Conservation (phyloP, 2,888 invertebrate genomes). For the Sphecodes monilicornis region DNA sequence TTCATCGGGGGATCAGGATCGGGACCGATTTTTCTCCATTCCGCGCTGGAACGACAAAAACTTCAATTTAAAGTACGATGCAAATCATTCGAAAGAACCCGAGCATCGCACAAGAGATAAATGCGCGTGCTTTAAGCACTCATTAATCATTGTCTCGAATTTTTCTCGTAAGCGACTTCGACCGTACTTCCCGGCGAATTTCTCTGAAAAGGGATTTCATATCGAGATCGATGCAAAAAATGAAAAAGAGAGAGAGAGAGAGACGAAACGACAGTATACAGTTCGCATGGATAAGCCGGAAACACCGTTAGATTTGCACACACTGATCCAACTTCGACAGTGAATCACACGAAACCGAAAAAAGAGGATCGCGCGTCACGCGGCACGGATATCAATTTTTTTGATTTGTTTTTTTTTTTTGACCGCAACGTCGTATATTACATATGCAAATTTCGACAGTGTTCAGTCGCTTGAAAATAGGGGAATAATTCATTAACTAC, state of each 20-base stretch:
- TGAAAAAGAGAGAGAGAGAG: neutral
- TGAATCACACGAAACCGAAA: conserved; percentile 18
- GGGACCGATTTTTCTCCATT: conserved; percentile 8
- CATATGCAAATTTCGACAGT: neutral
- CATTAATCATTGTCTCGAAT: conserved; percentile 34
- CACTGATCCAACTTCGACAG: conserved; percentile 23
- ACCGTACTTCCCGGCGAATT: neutral
- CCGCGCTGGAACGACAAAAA: neutral
- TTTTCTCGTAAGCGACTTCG: conserved; percentile 1
- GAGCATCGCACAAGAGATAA: conserved; percentile 29
- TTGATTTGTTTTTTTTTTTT: conserved; percentile 14
- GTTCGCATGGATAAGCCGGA: conserved; percentile 31
- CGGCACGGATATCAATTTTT: conserved; percentile 29
- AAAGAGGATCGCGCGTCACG: neutral
- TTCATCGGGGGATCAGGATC: conserved; percentile 5
- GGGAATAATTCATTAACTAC: conserved; percentile 12
- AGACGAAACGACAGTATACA: neutral
- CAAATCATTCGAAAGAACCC: conserved; percentile 12
- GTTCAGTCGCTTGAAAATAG: neutral
- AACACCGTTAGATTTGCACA: conserved; percentile 18
- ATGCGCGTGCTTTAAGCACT: neutral
- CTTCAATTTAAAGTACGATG: conserved; percentile 16
- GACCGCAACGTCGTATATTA: conserved; percentile 1
- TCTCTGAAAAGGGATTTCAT: neutral
- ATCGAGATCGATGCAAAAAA: conserved; percentile 13